These are phyloP conservation scores for Heliconius congener DNA, from an alignment of 1,140 invertebrate species.

Conservation along the genomic window DNA sequence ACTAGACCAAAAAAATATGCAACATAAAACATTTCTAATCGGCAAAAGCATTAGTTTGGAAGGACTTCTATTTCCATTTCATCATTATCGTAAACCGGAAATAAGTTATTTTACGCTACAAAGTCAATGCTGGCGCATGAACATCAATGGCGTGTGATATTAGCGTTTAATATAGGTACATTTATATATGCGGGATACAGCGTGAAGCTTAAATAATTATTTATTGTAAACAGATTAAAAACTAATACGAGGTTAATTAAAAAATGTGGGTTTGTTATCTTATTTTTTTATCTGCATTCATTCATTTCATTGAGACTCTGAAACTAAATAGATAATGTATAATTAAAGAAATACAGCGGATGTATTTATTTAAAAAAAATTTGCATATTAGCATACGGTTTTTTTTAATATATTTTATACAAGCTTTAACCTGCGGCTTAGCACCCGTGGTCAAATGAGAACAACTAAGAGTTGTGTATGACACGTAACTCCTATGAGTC, in stretches of 20 bases:
- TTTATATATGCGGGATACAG: no score
- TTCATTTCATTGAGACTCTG: not conserved
- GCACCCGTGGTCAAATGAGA: no score
- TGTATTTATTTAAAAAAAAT: no score
- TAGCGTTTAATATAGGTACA: not conserved
- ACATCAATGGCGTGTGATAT: slow-evolving; percentile 22
- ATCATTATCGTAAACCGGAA: slow-evolving; percentile 15
- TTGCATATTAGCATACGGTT: no score
- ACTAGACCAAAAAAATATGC: no score
- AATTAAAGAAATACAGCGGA: no score
- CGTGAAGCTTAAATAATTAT: not conserved
- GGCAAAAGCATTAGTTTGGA: not conserved
- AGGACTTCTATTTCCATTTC: slow-evolving; percentile 10
- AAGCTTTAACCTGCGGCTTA: no score
- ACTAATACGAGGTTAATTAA: not conserved
- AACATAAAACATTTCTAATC: no score
- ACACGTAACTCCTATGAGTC: no score
- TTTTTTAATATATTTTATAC: no score
- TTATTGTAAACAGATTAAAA: not conserved
- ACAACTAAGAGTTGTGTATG: no score
- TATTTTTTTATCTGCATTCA: not conserved
- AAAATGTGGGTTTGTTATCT: not conserved
- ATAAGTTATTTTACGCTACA: slow-evolving; percentile 23
- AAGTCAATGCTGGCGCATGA: slow-evolving; percentile 22
- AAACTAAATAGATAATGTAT: not conserved